These are phyloP conservation scores for Coracopsis vasa DNA, from an alignment of 2,113 vertebrate species.

Conservation along the genomic window DNA sequence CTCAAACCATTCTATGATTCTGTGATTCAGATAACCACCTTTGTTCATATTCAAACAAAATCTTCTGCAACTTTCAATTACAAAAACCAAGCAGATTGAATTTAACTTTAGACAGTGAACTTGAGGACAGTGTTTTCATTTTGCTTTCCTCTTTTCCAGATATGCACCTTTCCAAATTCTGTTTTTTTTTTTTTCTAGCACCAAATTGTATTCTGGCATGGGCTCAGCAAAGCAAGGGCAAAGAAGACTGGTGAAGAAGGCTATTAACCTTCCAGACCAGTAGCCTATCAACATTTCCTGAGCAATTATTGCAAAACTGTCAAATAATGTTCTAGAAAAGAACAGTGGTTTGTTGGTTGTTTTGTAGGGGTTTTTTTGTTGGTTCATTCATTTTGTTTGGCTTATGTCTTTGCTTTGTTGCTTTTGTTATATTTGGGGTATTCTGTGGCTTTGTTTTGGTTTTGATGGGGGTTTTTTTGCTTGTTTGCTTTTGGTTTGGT, in stretches of 20 bases:
- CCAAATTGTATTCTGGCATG: neutral
- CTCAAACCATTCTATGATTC: neutral
- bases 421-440: neutral
- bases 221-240: neutral
- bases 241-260: neutral
- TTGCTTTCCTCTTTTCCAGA: neutral
- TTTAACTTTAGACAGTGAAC: neutral
- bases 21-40: neutral
- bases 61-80: neutral
- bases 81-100: neutral
- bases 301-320: neutral
- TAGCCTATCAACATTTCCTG: neutral
- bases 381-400: neutral
- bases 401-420: fast-evolving
- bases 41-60: neutral
- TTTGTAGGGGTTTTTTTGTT: neutral
- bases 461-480: neutral
- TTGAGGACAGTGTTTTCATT: neutral
- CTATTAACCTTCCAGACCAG: neutral
- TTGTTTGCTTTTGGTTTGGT: neutral
- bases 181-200: neutral
- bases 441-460: neutral
- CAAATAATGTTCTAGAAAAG: neutral
- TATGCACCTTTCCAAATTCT: neutral
- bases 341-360: fast-evolving